A percentile compares a stretch with the other conserved stretches of the same genome.
These are phyloP conservation scores for Chaetorhynchus papuensis DNA, from an alignment of 2,113 vertebrate genomes.

Conservation along the genomic window DNA sequence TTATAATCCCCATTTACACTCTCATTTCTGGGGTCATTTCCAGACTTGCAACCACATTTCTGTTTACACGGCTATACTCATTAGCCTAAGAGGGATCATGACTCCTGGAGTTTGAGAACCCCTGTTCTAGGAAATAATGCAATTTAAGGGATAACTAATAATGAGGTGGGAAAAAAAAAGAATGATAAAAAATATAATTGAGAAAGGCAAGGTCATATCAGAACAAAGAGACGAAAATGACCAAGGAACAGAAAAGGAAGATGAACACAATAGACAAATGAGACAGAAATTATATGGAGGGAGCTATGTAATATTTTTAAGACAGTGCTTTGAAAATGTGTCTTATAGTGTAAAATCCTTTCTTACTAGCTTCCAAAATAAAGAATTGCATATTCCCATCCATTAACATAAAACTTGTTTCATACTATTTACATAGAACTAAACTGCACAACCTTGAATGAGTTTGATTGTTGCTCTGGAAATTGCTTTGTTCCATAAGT, in stretches of 20 bases:
- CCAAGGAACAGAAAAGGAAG: neutral
- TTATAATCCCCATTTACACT: neutral
- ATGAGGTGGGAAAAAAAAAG: neutral
- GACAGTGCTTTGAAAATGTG: neutral
- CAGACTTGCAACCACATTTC: neutral
- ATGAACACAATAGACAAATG: neutral
- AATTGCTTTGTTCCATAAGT: neutral
- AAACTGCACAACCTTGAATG: neutral
- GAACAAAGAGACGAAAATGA: neutral
- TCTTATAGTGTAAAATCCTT: neutral
- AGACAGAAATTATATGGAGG: neutral
- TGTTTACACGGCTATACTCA: neutral
- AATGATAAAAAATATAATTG: neutral
- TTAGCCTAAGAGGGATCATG: neutral
- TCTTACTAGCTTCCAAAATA: neutral
- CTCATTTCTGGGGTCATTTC: neutral
- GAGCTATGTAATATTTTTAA: neutral
- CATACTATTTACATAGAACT: neutral
- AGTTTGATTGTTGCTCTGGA: neutral
- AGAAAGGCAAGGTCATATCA: neutral
- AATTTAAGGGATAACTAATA: neutral
- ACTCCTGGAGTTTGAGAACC: neutral
- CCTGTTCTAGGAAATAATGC: neutral
- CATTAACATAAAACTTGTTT: neutral
- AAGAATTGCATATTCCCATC: neutral